phyloP scores from a whole-genome alignment of 2,113 vertebrate genomes.

The Lates calcarifer region DNA sequence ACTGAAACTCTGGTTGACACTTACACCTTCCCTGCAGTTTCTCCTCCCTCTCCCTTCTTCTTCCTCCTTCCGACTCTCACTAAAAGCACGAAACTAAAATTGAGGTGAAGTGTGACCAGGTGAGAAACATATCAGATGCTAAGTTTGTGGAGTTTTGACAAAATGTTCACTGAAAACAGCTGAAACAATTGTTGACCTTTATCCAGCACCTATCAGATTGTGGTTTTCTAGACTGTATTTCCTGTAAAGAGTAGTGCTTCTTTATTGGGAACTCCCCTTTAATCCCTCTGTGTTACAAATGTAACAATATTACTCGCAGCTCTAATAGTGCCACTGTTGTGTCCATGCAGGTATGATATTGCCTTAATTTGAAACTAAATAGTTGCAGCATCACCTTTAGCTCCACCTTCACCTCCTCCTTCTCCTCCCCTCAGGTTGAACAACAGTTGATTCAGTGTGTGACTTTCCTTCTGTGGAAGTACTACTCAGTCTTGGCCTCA shows the following conservation, averaged over 20 bases:
- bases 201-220: background rate
- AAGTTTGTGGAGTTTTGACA: background rate
- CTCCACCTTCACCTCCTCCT: background rate
- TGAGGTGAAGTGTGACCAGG: background rate
- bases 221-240: background rate
- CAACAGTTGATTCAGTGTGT: background rate
- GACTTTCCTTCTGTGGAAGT: slow-evolving; percentile 43
- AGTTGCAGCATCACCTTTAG: background rate
- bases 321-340: background rate
- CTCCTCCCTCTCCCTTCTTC: background rate
- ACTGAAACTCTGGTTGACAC: slow-evolving; percentile 38
- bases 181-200: background rate
- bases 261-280: background rate
- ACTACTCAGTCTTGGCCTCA: slow-evolving; percentile 36
- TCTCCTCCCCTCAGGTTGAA: slow-evolving; percentile 22
- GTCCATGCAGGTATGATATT: background rate
- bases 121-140: background rate
- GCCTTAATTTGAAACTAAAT: too few relatives aligned
- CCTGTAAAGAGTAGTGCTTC: background rate
- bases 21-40: slow-evolving; percentile 22
- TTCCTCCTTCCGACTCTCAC: background rate
- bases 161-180: background rate
- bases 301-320: too few relatives aligned
- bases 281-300: background rate
- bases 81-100: background rate